phyloP scores from a whole-genome alignment of 2,888 invertebrate genomes.

The Nomada fabriciana region DNA sequence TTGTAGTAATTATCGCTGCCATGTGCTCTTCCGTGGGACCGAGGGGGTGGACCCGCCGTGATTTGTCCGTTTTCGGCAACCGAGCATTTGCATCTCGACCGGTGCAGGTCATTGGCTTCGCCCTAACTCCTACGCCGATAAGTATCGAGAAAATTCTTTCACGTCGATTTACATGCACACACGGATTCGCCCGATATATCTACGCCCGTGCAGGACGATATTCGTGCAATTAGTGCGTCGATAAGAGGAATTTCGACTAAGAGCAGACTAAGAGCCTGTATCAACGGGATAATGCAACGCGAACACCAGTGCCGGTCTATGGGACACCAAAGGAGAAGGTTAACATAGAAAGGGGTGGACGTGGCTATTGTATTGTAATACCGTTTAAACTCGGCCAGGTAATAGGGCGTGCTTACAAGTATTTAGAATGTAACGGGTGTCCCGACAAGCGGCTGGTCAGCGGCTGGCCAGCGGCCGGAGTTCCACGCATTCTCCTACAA shows the following conservation, averaged over 20 bases:
- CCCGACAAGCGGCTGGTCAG: conserved; percentile 55
- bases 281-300: neutral
- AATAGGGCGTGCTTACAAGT: conserved; percentile 80
- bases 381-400: conserved; percentile 75
- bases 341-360: conserved; percentile 63
- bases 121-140: neutral
- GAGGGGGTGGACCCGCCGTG: conserved; percentile 52
- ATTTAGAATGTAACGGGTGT: conserved; percentile 77
- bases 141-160: neutral
- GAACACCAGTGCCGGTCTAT: conserved; percentile 41
- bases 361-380: conserved; percentile 80
- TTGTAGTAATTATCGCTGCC: conserved; percentile 71
- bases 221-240: no score
- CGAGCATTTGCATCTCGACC: conserved; percentile 63
- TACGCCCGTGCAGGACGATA: no score
- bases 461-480: conserved; percentile 8
- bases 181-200: no score
- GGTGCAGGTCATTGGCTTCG: conserved; percentile 19
- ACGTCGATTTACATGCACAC: neutral
- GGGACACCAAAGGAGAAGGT: conserved; percentile 60
- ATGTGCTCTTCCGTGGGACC: conserved; percentile 31
- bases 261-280: conserved; percentile 47
- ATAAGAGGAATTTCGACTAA: neutral
- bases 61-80: conserved; percentile 73
- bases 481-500: conserved; percentile 47